These are phyloP conservation scores for Stramonita haemastoma DNA, from an alignment of 2,888 invertebrate genomes.

Conservation along the genomic window DNA sequence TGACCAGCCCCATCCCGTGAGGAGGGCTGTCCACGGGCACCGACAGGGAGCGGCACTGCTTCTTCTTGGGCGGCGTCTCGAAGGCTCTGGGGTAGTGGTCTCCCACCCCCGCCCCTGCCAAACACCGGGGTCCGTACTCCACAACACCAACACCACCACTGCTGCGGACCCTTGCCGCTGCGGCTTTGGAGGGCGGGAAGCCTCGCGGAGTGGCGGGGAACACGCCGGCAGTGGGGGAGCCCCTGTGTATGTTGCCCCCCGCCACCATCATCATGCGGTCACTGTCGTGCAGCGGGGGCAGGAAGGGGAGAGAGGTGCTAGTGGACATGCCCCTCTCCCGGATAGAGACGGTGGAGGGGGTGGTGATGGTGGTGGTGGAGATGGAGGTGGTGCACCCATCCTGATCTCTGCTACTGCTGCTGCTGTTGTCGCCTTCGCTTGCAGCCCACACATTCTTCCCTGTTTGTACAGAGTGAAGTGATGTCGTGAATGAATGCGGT, in stretches of 20 bases:
- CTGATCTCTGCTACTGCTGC: neutral
- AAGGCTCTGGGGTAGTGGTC: neutral
- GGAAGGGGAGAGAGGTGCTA: slow-evolving; percentile 31
- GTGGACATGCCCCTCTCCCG: slow-evolving; percentile 13
- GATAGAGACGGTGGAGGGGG: neutral
- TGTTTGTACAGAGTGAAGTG: slow-evolving; percentile 24
- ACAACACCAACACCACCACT: neutral
- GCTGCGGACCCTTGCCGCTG: neutral
- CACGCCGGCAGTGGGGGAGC: neutral
- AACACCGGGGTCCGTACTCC: slow-evolving; percentile 10
- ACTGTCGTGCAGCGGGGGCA: slow-evolving; percentile 20
- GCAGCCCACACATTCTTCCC: slow-evolving; percentile 64
- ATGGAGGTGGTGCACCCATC: slow-evolving; percentile 10
- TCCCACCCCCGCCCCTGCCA: neutral
- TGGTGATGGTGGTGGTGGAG: neutral
- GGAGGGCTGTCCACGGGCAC: slow-evolving; percentile 61
- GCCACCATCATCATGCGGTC: slow-evolving; percentile 4
- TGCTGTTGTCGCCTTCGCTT: slow-evolving; percentile 39
- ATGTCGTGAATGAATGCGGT: no score
- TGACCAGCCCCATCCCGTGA: slow-evolving; percentile 40
- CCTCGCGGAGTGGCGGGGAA: slow-evolving; percentile 2
- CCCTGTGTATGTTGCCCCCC: neutral
- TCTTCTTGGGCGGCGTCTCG: slow-evolving; percentile 71
- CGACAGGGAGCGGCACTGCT: slow-evolving; percentile 71
- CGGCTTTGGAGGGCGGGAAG: slow-evolving; percentile 24